These are phyloP conservation scores for Spodoptera littoralis DNA, from an alignment of 2,888 invertebrate species.

Conservation along the genomic window DNA sequence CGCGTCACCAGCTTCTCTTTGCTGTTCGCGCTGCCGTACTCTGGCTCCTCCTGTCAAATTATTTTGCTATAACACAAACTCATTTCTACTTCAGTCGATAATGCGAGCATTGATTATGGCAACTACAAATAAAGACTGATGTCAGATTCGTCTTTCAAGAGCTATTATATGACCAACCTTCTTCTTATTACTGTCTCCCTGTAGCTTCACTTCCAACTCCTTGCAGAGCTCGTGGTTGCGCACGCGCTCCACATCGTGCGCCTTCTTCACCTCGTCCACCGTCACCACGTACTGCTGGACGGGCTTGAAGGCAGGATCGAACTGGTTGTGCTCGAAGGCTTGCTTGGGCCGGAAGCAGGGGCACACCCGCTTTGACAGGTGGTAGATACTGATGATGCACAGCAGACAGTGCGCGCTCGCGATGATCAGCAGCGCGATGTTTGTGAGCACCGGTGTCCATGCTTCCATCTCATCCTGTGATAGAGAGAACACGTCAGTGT, in stretches of 20 bases:
- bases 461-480: constrained; percentile 86
- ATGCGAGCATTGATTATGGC: too few relatives aligned
- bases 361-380: constrained; percentile 87
- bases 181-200: constrained; percentile 77
- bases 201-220: constrained; percentile 80
- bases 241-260: constrained; percentile 65
- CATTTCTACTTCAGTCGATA: too few relatives aligned
- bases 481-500: constrained; percentile 17
- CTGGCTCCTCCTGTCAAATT: constrained; percentile 64
- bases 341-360: constrained; percentile 87
- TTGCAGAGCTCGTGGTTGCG: constrained; percentile 77
- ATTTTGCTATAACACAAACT: not conserved
- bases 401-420: constrained; percentile 89
- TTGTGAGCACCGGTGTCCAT: constrained; percentile 90
- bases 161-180: constrained; percentile 60
- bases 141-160: too few relatives aligned
- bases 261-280: constrained; percentile 77
- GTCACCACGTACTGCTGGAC: constrained; percentile 76
- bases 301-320: constrained; percentile 78
- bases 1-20: constrained; percentile 88
- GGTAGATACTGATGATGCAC: constrained; percentile 86
- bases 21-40: constrained; percentile 85
- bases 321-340: constrained; percentile 86
- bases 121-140: too few relatives aligned
- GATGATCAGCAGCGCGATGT: constrained; percentile 89